Conservation (phyloP, 2,113 vertebrate species). For the Silurus asotus region DNA sequence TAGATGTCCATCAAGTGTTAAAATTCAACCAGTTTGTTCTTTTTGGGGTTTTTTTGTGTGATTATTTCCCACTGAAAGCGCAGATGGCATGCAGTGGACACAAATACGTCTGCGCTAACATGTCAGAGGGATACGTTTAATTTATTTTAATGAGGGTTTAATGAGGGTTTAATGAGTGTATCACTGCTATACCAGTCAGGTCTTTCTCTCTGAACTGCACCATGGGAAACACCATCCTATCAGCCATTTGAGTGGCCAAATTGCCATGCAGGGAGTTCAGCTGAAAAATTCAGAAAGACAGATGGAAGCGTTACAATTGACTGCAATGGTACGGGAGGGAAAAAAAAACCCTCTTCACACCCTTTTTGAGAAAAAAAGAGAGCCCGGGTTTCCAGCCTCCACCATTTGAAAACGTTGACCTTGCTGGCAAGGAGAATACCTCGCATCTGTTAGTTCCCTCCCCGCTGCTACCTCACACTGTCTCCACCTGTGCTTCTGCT, state of each 20-base stretch:
- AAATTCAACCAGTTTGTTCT: no score
- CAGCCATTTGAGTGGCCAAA: slow-evolving; percentile 90
- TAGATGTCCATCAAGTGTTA: neutral
- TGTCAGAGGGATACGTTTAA: slow-evolving; percentile 4
- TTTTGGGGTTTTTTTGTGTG: no score
- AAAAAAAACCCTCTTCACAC: neutral
- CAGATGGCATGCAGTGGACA: neutral
- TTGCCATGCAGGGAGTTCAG: slow-evolving; percentile 89
- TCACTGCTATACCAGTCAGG: slow-evolving; percentile 84
- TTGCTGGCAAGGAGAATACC: slow-evolving; percentile 22
- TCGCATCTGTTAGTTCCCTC: slow-evolving; percentile 35
- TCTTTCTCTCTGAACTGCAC: slow-evolving; percentile 97
- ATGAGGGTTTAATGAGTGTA: slow-evolving; percentile 21
- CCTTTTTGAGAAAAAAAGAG: neutral
- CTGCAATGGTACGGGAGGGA: no score
- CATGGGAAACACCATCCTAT: slow-evolving; percentile 93
- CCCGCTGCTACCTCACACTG: slow-evolving; percentile 30
- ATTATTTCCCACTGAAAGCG: neutral
- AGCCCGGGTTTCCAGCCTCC: neutral
- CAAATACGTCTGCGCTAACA: neutral
- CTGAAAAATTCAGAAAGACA: slow-evolving; percentile 70
- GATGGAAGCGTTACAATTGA: neutral
- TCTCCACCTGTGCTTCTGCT: slow-evolving; percentile 43
- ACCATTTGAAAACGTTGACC: slow-evolving; percentile 18
- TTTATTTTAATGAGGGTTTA: slow-evolving; percentile 14